Conservation (phyloP, 2,113 vertebrate genomes). For the Quiscalus mexicanus region DNA sequence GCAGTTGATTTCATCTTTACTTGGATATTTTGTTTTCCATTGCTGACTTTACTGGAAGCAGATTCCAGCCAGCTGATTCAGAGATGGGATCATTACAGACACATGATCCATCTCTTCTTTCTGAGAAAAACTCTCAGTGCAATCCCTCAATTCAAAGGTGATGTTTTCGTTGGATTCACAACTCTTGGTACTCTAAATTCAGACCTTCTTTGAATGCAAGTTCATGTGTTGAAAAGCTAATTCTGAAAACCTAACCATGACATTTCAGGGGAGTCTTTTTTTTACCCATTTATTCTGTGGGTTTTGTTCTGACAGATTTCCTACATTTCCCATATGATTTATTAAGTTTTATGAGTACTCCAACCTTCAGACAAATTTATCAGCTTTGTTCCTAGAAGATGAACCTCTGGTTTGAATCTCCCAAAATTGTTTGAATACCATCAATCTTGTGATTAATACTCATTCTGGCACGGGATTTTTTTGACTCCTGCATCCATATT, state of each 20-base stretch:
- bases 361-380: slow-evolving; percentile 27
- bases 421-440: not conserved
- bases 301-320: not conserved
- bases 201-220: not conserved
- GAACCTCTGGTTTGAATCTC: slow-evolving; percentile 49
- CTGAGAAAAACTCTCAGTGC: not conserved
- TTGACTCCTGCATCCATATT: not conserved
- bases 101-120: not conserved
- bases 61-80: not conserved
- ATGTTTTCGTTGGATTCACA: not conserved
- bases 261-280: not conserved
- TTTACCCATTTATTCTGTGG: not conserved
- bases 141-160: not conserved
- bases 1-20: not conserved
- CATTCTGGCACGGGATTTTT: not conserved
- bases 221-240: not conserved
- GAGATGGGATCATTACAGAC: not conserved
- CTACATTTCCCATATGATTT: not conserved
- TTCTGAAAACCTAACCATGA: not conserved
- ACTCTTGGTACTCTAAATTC: not conserved
- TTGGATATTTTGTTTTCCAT: not conserved
- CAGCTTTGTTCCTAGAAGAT: not conserved
- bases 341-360: not conserved
- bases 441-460: slow-evolving; percentile 32
- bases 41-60: not conserved